Conservation (phyloP, 2,797 vertebrate genomes). For the Atherinosoma microstoma region DNA sequence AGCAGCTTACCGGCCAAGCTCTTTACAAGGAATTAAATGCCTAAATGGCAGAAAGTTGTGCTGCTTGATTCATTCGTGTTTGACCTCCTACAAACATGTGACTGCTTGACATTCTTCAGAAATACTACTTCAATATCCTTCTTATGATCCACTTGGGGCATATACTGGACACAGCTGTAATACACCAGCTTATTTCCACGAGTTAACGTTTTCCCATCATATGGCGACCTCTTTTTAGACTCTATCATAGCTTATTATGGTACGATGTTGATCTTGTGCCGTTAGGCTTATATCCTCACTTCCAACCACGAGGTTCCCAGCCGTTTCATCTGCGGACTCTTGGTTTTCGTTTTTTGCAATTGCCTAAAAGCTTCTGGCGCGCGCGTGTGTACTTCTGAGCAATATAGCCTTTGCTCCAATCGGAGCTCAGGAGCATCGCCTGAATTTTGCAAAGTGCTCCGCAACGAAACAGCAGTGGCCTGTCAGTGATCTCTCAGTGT, state of each 20-base stretch:
- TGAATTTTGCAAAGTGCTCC: conserved; percentile 25
- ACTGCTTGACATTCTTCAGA: conserved; percentile 32
- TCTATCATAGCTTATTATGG: background rate
- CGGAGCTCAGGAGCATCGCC: conserved; percentile 32
- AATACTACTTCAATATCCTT: conserved; percentile 56
- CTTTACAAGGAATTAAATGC: background rate
- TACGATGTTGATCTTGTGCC: background rate
- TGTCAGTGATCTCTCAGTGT: conserved; percentile 16
- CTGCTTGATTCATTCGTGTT: background rate
- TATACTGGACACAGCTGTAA: background rate
- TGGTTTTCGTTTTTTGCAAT: background rate
- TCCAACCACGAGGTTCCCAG: background rate
- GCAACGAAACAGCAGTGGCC: conserved; percentile 29
- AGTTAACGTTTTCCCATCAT: background rate
- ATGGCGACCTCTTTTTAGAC: background rate
- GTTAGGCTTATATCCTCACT: background rate
- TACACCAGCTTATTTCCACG: conserved; percentile 9
- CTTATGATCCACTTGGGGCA: conserved; percentile 32
- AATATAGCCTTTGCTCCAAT: conserved; percentile 36
- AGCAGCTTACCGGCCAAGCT: background rate
- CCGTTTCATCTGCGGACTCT: background rate
- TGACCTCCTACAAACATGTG: conserved; percentile 14
- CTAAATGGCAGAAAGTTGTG: conserved; percentile 20
- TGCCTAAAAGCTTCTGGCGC: conserved; percentile 11
- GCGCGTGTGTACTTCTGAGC: conserved; percentile 52